Evolutionary conservation across 2,113 vertebrate genomes (phyloP), one percentile per base, ranked within the genome.

Genomic region (Pitta sordida): DNA sequence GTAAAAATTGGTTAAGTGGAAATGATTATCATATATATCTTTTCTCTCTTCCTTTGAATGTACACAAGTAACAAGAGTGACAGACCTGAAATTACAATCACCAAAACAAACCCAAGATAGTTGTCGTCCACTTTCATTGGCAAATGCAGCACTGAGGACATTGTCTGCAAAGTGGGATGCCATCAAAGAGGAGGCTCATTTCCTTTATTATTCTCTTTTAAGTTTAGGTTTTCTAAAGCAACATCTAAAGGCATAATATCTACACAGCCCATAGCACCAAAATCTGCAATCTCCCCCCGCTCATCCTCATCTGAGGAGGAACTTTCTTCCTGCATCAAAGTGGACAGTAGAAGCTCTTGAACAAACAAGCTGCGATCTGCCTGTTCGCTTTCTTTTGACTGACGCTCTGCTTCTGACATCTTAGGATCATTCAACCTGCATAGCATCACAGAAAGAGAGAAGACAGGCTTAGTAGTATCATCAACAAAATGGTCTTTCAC

Each of bases 101-200:
- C 98, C 98, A 98, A 98, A 98, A 99, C 98, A 98, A 98, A 98
- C 97, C 98, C 98, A 98, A 97, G 97, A 97, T 98, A 98, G 98
- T 96, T 98, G 98, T 98, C 98, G 98, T 98, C 99, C 98, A 98
- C 98, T 98, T 98, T 99, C 99, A 99, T 99, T 99, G 99, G 98
- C 99, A 99, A 98, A 98, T 98, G 99, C 99, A 99, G 99, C 99
- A 99, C 98, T 98, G 98, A 98, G 99, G 99, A 99, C 99, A 99
- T 96, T 98, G 99, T 99, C 99, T 99, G 98, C 98, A 97, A 95
- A 98, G 97, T 98, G 98, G 96, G 98, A 98, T 98, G 98, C 97
- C 99, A 99, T 99, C 99, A 99, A 99, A 99, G 99, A 99, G 99
- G 99, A 98, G 99, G 99, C 98, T 99, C 99, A 58, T 99, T 99